phyloP scores from a whole-genome alignment of 2,888 invertebrate species.

The Galerucella pusilla region DNA sequence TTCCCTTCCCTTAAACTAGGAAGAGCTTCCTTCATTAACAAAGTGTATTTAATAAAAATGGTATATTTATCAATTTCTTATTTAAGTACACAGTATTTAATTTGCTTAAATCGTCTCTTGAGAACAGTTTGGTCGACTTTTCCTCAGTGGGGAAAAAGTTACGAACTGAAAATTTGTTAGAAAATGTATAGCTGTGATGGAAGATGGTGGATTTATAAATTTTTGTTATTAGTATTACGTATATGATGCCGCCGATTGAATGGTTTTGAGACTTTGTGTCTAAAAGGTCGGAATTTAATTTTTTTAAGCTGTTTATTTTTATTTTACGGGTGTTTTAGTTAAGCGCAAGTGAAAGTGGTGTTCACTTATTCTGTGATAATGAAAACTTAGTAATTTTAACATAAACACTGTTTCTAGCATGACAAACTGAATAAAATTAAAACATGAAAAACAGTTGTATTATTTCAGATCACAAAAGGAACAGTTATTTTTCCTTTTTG shows the following conservation, averaged over 20 bases:
- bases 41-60: too few species aligned
- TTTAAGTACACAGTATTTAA: too few species aligned
- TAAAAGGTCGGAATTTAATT: slow-evolving; percentile 56
- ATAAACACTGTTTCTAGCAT: slow-evolving; percentile 66
- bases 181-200: slow-evolving; percentile 55
- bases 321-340: slow-evolving; percentile 63
- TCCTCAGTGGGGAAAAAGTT: slow-evolving; percentile 21
- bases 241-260: slow-evolving; percentile 51
- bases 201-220: slow-evolving; percentile 47
- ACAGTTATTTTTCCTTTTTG: too few species aligned
- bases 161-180: slow-evolving; percentile 20
- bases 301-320: slow-evolving; percentile 55
- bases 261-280: slow-evolving; percentile 33
- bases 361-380: slow-evolving; percentile 68
- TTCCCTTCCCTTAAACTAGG: too few species aligned
- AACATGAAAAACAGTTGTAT: slow-evolving; percentile 16
- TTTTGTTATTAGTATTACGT: slow-evolving; percentile 54
- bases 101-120: too few species aligned
- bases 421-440: slow-evolving; percentile 55
- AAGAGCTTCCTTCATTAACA: too few species aligned
- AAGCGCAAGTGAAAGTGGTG: slow-evolving; percentile 60
- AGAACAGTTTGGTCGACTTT: slow-evolving; percentile 24
- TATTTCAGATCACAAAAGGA: not conserved
- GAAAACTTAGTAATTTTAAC: slow-evolving; percentile 66
- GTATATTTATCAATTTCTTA: too few species aligned